A percentile compares a stretch with the other conserved stretches of the same genome.
phyloP scores from a whole-genome alignment of 2,113 vertebrate genomes.

The Toxotes chatareus region DNA sequence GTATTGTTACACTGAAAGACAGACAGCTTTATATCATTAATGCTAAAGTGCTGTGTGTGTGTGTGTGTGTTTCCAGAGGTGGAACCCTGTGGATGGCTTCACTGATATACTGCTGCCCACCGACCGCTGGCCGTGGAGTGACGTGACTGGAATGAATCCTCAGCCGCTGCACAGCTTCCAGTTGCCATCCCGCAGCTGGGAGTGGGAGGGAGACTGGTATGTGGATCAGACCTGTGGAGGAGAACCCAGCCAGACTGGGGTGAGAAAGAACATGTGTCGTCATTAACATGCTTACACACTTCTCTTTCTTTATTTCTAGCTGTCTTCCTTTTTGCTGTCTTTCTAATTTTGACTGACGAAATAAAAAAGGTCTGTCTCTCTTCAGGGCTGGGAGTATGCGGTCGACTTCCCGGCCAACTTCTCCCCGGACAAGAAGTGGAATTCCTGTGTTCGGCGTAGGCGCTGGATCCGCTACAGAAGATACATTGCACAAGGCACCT shows the following conservation, averaged over 20 bases:
- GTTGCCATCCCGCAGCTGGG: conserved; percentile 94
- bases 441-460: conserved; percentile 94
- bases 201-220: conserved; percentile 99
- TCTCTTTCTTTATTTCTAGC: neutral
- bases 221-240: conserved; percentile 97
- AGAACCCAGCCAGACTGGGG: conserved; percentile 95
- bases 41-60: neutral
- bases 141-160: conserved; percentile 91
- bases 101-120: conserved; percentile 95
- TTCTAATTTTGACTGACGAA: neutral
- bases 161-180: conserved; percentile 91
- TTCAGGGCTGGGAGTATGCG: conserved; percentile 95
- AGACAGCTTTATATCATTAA: neutral
- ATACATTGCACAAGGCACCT: conserved; percentile 91
- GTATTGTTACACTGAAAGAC: fast-evolving
- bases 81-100: conserved; percentile 97
- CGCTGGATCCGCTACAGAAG: conserved; percentile 96
- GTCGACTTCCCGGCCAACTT: conserved; percentile 96
- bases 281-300: neutral
- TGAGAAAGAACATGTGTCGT: conserved; percentile 79
- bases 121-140: conserved; percentile 98
- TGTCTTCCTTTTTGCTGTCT: neutral
- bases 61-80: conserved; percentile 85
- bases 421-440: conserved; percentile 95
- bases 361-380: neutral